These are phyloP conservation scores for Diarsia rubi DNA, from an alignment of 2,888 invertebrate genomes.

Conservation along the genomic window DNA sequence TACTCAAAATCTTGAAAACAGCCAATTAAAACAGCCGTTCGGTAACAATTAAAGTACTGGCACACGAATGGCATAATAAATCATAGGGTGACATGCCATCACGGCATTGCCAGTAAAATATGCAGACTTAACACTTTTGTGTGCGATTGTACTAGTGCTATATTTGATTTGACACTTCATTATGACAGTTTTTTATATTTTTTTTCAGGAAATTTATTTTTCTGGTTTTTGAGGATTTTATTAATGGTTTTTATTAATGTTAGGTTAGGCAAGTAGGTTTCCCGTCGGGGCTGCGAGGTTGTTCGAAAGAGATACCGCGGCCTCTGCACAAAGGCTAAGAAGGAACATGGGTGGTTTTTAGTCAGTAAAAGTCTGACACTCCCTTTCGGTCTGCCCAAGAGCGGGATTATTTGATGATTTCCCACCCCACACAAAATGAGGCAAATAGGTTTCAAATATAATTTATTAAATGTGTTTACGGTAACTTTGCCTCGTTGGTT, in stretches of 20 bases:
- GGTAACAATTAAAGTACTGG: constrained; percentile 47
- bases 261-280: too few relatives aligned
- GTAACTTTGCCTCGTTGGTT: too few relatives aligned
- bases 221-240: constrained; percentile 8
- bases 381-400: too few relatives aligned
- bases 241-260: background rate
- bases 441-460: too few relatives aligned
- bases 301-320: too few relatives aligned
- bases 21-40: constrained; percentile 52
- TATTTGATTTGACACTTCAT: constrained; percentile 61
- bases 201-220: constrained; percentile 26
- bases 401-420: too few relatives aligned
- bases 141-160: constrained; percentile 50
- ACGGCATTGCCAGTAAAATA: constrained; percentile 52
- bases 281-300: too few relatives aligned
- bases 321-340: too few relatives aligned
- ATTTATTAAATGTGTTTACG: too few relatives aligned
- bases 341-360: too few relatives aligned
- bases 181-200: constrained; percentile 18
- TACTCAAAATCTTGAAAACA: constrained; percentile 4
- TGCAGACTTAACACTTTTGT: constrained; percentile 59
- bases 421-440: too few relatives aligned
- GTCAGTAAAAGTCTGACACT: too few relatives aligned
- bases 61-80: constrained; percentile 53
- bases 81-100: constrained; percentile 58